phyloP scores from a whole-genome alignment of 2,888 invertebrate species.

The Griposia aprilina region DNA sequence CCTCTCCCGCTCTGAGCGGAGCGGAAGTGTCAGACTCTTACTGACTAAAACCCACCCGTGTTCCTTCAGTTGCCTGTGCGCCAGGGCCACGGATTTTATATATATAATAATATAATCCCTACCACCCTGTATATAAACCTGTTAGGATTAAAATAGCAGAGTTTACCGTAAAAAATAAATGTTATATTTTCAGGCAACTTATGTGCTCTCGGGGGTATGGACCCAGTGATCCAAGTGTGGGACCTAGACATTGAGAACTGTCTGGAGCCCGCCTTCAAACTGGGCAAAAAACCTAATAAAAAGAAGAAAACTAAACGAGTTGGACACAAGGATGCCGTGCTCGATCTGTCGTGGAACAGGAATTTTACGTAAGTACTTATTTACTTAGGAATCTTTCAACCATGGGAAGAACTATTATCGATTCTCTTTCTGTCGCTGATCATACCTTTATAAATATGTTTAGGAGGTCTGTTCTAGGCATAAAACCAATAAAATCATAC shows the following conservation, averaged over 20 bases:
- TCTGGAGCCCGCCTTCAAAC: constrained; percentile 95
- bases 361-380: constrained; percentile 90
- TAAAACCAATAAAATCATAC: too few species aligned
- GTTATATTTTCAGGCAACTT: constrained; percentile 92
- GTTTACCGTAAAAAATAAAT: neutral
- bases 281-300: constrained; percentile 94
- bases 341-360: constrained; percentile 97
- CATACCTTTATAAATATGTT: too few species aligned
- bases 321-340: constrained; percentile 97
- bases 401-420: neutral
- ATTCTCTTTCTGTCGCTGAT: too few species aligned
- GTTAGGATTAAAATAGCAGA: neutral
- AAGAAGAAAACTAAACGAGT: constrained; percentile 92
- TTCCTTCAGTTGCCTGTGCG: too few species aligned
- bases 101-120: too few species aligned
- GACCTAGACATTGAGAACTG: constrained; percentile 98
- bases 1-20: too few species aligned
- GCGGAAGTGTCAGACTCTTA: too few species aligned
- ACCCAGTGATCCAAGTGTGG: constrained; percentile 98
- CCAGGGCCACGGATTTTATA: too few species aligned
- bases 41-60: too few species aligned
- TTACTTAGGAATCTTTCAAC: neutral
- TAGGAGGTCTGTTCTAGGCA: too few species aligned
- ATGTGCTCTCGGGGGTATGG: constrained; percentile 98
- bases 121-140: neutral